These are phyloP conservation scores for Python bivittatus DNA, from an alignment of 2,113 vertebrate genomes.

Conservation along the genomic window DNA sequence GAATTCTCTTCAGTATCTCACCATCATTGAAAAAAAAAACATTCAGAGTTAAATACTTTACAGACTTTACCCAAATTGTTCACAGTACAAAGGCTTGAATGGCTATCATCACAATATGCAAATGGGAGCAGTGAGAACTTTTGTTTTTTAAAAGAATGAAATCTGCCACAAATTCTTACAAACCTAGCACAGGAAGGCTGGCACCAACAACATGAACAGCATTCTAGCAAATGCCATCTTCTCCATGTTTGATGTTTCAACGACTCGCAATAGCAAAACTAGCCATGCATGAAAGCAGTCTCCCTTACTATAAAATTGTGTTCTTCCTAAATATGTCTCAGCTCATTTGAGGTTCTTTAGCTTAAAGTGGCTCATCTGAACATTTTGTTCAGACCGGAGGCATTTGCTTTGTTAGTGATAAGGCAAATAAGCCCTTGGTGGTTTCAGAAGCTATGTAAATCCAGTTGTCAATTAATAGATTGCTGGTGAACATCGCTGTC, in stretches of 20 bases:
- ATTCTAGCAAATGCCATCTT: conserved; percentile 3
- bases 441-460: conserved; percentile 31
- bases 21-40: background rate
- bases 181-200: background rate
- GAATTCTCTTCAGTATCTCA: background rate
- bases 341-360: conserved; percentile 32
- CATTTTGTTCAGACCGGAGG: conserved; percentile 28
- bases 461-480: conserved; percentile 34
- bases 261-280: conserved; percentile 30
- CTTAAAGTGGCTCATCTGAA: conserved; percentile 34
- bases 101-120: background rate
- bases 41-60: background rate
- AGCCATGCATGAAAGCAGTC: conserved; percentile 15
- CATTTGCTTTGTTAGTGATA: conserved; percentile 39
- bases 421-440: conserved; percentile 36
- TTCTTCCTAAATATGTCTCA: conserved; percentile 32
- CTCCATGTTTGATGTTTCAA: conserved; percentile 16
- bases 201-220: background rate
- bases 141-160: background rate
- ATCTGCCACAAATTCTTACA: background rate
- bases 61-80: background rate
- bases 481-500: conserved; percentile 20
- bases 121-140: background rate
- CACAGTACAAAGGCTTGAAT: background rate
- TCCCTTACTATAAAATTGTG: conserved; percentile 39